Evolutionary conservation across 2,888 invertebrate genomes (phyloP).

Genomic region (Orthosia gracilis): DNA sequence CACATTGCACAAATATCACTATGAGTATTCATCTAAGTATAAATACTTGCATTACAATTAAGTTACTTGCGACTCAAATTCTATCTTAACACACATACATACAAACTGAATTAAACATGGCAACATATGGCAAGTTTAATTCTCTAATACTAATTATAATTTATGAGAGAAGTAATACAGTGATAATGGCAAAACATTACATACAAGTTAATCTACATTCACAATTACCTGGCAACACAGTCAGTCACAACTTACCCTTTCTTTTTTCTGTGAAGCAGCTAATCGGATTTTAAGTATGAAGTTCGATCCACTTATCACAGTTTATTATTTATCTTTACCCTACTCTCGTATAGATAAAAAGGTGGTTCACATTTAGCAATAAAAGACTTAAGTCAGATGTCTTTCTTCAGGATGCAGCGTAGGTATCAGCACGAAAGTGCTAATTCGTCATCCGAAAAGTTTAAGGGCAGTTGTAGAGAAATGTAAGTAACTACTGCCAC

Average conservation of each 20-base stretch:
- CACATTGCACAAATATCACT: conserved; percentile 73
- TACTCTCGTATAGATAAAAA: no score
- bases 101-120: conserved; percentile 86
- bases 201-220: conserved; percentile 53
- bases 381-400: neutral
- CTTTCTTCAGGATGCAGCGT: neutral
- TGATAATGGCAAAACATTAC: conserved; percentile 70
- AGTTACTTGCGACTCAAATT: conserved; percentile 55
- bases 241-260: conserved; percentile 51
- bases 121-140: conserved; percentile 89
- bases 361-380: conserved; percentile 19
- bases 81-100: conserved; percentile 57
- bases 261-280: conserved; percentile 44
- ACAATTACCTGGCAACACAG: conserved; percentile 46
- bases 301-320: conserved; percentile 79
- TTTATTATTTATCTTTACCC: conserved; percentile 63
- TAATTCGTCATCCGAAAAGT: neutral
- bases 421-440: no score
- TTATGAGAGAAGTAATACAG: conserved; percentile 57
- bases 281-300: conserved; percentile 49
- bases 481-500: no score
- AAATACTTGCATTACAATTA: conserved; percentile 62
- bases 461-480: neutral
- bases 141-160: conserved; percentile 72
- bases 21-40: conserved; percentile 67